A percentile compares a stretch with the other conserved stretches of the same genome.
These are phyloP conservation scores for Caenorhabditis plicata DNA, from an alignment of 2,888 invertebrate genomes.

Conservation along the genomic window DNA sequence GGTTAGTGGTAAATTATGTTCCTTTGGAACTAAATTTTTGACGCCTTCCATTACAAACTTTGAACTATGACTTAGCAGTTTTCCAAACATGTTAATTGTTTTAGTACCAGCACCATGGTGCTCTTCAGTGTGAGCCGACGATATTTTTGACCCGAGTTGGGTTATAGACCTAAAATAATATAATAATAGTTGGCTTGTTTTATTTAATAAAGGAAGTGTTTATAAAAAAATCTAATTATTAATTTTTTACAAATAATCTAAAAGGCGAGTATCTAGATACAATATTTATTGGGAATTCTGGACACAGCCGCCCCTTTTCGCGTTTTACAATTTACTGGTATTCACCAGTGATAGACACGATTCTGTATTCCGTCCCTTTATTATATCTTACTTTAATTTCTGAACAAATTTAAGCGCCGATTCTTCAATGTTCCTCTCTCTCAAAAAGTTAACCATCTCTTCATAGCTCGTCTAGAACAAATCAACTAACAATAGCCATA, in stretches of 20 bases:
- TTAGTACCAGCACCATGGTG: constrained; percentile 84
- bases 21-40: constrained; percentile 90
- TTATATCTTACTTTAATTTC: constrained; percentile 30
- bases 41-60: constrained; percentile 94
- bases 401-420: constrained; percentile 58
- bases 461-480: constrained; percentile 43
- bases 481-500: not conserved
- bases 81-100: constrained; percentile 92
- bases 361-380: too few relatives aligned
- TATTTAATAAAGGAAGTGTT: too few relatives aligned
- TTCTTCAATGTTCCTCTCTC: constrained; percentile 51
- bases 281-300: too few relatives aligned
- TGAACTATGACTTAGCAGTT: constrained; percentile 92
- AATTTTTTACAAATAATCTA: too few relatives aligned
- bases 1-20: constrained; percentile 72
- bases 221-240: too few relatives aligned
- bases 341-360: too few relatives aligned
- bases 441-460: constrained; percentile 44
- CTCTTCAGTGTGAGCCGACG: constrained; percentile 69
- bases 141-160: constrained; percentile 28
- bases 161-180: constrained; percentile 70
- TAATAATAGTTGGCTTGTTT: too few relatives aligned
- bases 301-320: too few relatives aligned
- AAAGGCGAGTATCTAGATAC: too few relatives aligned
- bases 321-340: too few relatives aligned